Evolutionary conservation across 37 sponge, comb jelly and placozoan species (phyloP).

Genomic region (Corticium candelabrum): DNA sequence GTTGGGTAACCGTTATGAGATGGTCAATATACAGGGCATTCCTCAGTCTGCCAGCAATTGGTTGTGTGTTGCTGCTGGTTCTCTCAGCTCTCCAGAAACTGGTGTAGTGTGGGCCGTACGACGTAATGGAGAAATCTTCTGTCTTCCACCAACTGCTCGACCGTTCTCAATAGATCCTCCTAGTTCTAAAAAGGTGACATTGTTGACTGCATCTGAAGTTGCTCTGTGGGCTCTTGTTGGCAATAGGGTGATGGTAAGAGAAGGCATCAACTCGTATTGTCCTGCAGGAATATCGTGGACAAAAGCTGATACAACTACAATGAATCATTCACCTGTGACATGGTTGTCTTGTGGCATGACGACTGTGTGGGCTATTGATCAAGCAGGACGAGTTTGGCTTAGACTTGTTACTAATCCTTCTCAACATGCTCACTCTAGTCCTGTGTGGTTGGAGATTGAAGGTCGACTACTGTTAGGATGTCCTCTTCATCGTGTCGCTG

Average conservation of each 20-base stretch:
- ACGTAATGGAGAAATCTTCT: not conserved
- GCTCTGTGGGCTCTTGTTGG: not conserved
- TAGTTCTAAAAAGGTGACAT: too few species aligned
- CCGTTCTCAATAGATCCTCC: not conserved
- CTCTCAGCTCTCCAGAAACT: not conserved
- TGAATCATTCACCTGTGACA: not conserved
- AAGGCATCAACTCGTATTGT: not conserved
- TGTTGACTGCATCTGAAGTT: not conserved
- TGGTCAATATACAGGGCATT: not conserved
- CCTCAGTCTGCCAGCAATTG: not conserved
- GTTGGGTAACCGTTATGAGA: not conserved
- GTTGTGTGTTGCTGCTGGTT: not conserved
- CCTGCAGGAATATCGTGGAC: not conserved
- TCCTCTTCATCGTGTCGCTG: not conserved
- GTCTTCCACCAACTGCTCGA: not conserved
- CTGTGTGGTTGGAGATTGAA: not conserved
- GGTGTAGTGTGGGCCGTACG: not conserved
- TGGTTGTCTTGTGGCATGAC: not conserved
- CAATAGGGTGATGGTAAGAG: not conserved
- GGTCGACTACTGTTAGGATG: not conserved
- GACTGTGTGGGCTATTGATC: not conserved
- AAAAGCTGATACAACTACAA: not conserved
- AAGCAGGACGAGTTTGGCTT: not conserved
- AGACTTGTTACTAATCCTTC: not conserved
- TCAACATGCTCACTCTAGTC: not conserved